Evolutionary conservation across 2,113 vertebrate species (phyloP), one percentile per base, ranked within the genome.

Genomic region (Kryptolebias marmoratus): DNA sequence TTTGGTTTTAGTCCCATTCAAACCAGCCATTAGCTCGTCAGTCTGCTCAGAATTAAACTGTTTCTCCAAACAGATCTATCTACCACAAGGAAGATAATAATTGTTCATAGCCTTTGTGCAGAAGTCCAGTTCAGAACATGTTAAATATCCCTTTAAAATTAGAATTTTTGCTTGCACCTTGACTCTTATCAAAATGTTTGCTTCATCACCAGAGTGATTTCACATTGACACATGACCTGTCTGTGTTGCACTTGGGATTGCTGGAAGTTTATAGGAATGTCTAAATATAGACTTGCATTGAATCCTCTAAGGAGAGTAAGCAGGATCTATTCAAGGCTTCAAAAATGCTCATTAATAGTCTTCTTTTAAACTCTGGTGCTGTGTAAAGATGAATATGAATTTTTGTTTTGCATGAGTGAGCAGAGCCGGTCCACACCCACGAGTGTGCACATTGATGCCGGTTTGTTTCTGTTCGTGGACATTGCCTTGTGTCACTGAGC

Each of bases 251-350:
- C 63, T 71, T 0, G 15, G 63, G 65, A 71, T 64, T 16, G 49
- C 65, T 58, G 16, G 0, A 73, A 66, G 63, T 53, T 75, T 59
- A 30, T 2, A 36, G 39, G 14, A 18, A 4, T 13, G 48, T 63
- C 73, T 80, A 77, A 79, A 83, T 73, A 69, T 82, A 80, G 75
- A 65, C 61, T 47, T 36, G 0, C 55, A 47, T 56, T 44, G 61
- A 62, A 27, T 63, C 60, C 48, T 71, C 36, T 48, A 36, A 5
- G 42, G 16, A 75, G 65, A 66, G 31, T 30, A 8, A 45, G 42
- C 32, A 27, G 55, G 63, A 45, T 64, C 59, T 60, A 47, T 65
- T 39, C 45, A 32, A 55, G n/a, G 8, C 4, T 48, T 31, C 50
- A 64, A 44, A n/a, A 79, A 50, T 48, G 48, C 58, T 72, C 68